Conservation (phyloP, 1,140 invertebrate species). For the Philopotamus ludificatus region DNA sequence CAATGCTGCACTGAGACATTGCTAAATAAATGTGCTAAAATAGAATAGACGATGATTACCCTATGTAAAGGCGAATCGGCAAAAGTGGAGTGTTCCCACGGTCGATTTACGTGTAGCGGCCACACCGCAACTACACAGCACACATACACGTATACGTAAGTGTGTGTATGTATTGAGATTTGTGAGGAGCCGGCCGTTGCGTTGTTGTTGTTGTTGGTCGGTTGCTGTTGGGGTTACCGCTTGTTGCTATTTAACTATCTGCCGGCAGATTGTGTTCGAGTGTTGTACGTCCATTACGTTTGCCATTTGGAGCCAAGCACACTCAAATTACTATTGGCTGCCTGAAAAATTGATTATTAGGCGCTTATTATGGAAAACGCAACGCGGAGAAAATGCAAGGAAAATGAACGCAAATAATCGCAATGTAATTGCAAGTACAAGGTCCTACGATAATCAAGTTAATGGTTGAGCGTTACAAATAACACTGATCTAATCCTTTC, state of each 20-base stretch:
- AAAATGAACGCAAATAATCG: too few species aligned
- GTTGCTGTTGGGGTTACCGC: conserved; percentile 25
- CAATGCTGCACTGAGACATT: too few species aligned
- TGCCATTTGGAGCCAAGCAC: conserved; percentile 22
- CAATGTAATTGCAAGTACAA: too few species aligned
- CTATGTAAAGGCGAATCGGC: conserved; percentile 13
- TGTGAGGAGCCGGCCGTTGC: conserved; percentile 20
- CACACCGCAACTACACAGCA: neutral
- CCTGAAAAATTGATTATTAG: too few species aligned
- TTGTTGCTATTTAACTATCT: conserved; percentile 35
- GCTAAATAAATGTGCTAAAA: neutral
- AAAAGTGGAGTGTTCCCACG: conserved; percentile 40
- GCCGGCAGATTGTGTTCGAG: conserved; percentile 17
- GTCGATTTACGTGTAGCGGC: conserved; percentile 38
- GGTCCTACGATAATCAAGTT: too few species aligned
- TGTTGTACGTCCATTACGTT: conserved; percentile 31
- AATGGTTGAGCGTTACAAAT: too few species aligned
- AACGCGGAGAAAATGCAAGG: too few species aligned
- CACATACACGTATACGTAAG: neutral
- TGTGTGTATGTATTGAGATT: conserved; percentile 13
- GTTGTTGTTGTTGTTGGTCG: conserved; percentile 6
- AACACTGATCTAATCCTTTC: too few species aligned
- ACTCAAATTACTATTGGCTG: neutral
- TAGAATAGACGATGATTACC: conserved; percentile 17
- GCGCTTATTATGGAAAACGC: too few species aligned